Evolutionary conservation across 2,888 invertebrate species (phyloP), one percentile per base, ranked within the genome.

Genomic region (Philaethria dido): DNA sequence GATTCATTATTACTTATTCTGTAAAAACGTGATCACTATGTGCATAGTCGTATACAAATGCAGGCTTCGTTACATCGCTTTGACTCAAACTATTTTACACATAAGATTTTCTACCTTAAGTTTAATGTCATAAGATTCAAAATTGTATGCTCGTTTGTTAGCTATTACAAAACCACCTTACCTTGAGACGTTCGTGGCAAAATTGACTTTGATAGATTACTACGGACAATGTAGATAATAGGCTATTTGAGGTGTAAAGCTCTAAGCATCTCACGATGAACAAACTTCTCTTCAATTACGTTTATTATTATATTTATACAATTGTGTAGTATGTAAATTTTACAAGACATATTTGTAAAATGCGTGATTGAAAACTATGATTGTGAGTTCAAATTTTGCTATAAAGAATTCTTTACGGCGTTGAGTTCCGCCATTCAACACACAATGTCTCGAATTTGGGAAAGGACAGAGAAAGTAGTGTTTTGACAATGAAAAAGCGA

Each of bases 161-260:
- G 20, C 62, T 54, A 16, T 75, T 71, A 63, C 63, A 70, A 64
- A 75, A 72, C 69, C 70, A 71, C 72, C 73, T 82, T 74, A 80
- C 86, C 86, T 87, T 87, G 86, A 75, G 77, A 79, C 69, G 75
- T 80, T 83, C 80, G 81, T 83, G 83, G 77, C 77, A 79, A 74
- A 69, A 69, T 73, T 79, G 87, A 87, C 86, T 86, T 87, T 87
- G 87, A 76, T 77, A 71, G 71, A 76, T 77, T 72, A 72, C 68
- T 70, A 57, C 68, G 70, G 62, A 73, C 73, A 71, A 72, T 75
- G 54, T 83, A 70, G 72, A 71, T 75, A 74, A 77, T 80, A 76
- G 74, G 69, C 75, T 72, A 76, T 77, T 78, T 72, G 60, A 69
- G 69, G 69, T 68, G 72, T 74, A 68, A 73, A 72, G 74, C 73